Evolutionary conservation across 1,140 invertebrate species (phyloP).

Genomic region (Eriocheir sinensis): DNA sequence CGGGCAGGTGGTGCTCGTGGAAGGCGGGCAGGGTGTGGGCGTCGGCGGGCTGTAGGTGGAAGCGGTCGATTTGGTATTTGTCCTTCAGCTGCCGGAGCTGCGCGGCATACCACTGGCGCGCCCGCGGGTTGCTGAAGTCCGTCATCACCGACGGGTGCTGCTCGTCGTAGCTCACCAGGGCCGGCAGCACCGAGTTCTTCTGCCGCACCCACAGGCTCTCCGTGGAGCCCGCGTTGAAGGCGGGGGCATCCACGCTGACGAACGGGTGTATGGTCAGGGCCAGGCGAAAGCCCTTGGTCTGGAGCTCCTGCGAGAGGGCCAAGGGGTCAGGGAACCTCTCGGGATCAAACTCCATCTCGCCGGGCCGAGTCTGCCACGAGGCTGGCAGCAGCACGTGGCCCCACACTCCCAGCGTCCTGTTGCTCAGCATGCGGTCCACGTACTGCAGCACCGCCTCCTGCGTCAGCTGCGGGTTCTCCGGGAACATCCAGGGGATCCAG

Average conservation of each 20-base stretch:
- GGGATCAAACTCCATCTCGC: constrained; percentile 68
- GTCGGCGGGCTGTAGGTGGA: constrained; percentile 74
- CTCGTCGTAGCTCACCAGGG: constrained; percentile 61
- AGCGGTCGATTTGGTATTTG: constrained; percentile 69
- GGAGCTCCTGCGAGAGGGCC: not conserved
- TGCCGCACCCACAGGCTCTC: constrained; percentile 70
- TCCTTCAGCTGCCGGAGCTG: constrained; percentile 46
- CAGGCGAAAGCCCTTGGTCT: constrained; percentile 61
- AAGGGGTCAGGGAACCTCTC: constrained; percentile 69
- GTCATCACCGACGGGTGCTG: constrained; percentile 59
- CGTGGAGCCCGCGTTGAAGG: constrained; percentile 49
- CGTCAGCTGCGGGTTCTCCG: constrained; percentile 53
- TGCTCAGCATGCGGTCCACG: constrained; percentile 62
- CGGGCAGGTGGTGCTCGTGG: constrained; percentile 62
- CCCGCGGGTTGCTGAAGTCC: constrained; percentile 73
- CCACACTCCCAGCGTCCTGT: constrained; percentile 36
- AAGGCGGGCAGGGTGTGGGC: constrained; percentile 59
- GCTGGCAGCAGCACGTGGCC: constrained; percentile 71
- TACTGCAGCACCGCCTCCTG: constrained; percentile 64
- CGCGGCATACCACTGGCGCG: constrained; percentile 58
- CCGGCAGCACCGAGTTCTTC: constrained; percentile 61
- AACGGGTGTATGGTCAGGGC: constrained; percentile 70
- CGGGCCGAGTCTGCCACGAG: constrained; percentile 68
- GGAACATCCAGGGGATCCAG: constrained; percentile 68
- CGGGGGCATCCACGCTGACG: constrained; percentile 59